These are phyloP conservation scores for Plagodis pulveraria DNA, from an alignment of 2,888 invertebrate species.

Conservation along the genomic window DNA sequence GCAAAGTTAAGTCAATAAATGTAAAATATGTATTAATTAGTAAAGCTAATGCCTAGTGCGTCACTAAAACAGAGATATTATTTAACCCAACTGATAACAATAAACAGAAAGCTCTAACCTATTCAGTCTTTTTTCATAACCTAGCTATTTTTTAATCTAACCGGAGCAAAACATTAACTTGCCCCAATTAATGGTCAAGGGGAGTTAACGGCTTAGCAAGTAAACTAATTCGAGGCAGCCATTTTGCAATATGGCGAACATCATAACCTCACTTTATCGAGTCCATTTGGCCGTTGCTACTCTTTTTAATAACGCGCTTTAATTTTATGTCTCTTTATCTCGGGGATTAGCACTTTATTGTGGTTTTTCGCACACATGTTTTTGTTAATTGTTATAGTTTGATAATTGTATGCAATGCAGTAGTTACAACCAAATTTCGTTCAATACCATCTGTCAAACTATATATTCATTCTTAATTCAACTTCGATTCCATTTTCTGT, in stretches of 20 bases:
- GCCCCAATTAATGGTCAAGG: conserved; percentile 43
- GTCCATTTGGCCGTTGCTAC: conserved; percentile 74
- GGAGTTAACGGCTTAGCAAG: conserved; percentile 48
- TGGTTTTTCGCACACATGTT: conserved; percentile 61
- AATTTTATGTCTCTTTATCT: conserved; percentile 78
- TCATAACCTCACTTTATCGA: conserved; percentile 73
- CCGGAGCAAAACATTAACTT: conserved; percentile 45
- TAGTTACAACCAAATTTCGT: too few relatives aligned
- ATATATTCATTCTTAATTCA: too few relatives aligned
- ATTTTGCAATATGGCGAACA: conserved; percentile 68
- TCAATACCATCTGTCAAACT: too few relatives aligned
- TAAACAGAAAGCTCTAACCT: conserved; percentile 39
- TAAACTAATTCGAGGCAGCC: conserved; percentile 65
- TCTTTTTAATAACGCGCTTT: conserved; percentile 80
- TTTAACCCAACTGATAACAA: conserved; percentile 67
- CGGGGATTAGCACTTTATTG: conserved; percentile 69
- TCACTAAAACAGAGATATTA: conserved; percentile 43
- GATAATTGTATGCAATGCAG: conserved; percentile 11
- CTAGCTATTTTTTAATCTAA: conserved; percentile 40
- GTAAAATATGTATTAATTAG: too few relatives aligned
- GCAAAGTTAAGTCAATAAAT: too few relatives aligned
- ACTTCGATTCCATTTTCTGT: too few relatives aligned
- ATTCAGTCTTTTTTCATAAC: conserved; percentile 25
- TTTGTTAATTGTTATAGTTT: conserved; percentile 43
- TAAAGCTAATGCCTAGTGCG: too few relatives aligned